phyloP scores from a whole-genome alignment of 1,140 invertebrate species.

The Heliconius congener region DNA sequence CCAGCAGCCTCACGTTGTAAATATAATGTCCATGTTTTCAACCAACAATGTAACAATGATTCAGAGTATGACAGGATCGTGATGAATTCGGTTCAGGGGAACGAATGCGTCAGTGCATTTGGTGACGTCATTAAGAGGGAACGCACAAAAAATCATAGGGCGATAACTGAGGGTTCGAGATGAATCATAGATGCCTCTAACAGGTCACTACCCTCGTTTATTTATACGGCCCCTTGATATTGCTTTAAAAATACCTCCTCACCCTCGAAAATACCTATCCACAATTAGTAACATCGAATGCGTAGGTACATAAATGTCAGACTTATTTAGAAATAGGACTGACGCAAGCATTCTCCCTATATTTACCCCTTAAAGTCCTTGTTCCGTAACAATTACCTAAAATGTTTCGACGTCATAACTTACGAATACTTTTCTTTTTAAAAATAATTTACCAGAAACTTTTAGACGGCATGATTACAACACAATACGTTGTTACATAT shows the following conservation, averaged over 20 bases:
- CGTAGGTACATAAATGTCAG: slow-evolving; percentile 27
- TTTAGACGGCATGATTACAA: not conserved
- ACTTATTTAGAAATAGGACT: not conserved
- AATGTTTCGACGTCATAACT: not conserved
- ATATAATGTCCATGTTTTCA: slow-evolving; percentile 51
- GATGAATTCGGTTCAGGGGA: slow-evolving; percentile 60
- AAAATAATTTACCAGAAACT: not conserved
- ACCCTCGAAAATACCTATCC: slow-evolving; percentile 35
- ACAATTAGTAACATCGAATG: slow-evolving; percentile 30
- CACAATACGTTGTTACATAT: slow-evolving; percentile 1
- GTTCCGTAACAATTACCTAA: slow-evolving; percentile 10
- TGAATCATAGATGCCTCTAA: slow-evolving; percentile 75
- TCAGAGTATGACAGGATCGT: slow-evolving; percentile 62
- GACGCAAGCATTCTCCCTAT: slow-evolving; percentile 23
- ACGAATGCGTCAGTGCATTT: slow-evolving; percentile 59
- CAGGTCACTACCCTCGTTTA: slow-evolving; percentile 68
- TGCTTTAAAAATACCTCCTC: slow-evolving; percentile 44
- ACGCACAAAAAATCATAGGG: slow-evolving; percentile 57
- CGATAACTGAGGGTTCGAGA: slow-evolving; percentile 69
- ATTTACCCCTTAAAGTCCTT: not conserved
- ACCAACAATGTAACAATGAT: slow-evolving; percentile 65
- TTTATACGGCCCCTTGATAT: slow-evolving; percentile 59
- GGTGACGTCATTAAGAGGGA: slow-evolving; percentile 72
- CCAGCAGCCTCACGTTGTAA: slow-evolving; percentile 38
- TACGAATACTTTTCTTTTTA: not conserved